Conservation (phyloP, 2,888 invertebrate genomes). For the Melinaea marsaeus region DNA sequence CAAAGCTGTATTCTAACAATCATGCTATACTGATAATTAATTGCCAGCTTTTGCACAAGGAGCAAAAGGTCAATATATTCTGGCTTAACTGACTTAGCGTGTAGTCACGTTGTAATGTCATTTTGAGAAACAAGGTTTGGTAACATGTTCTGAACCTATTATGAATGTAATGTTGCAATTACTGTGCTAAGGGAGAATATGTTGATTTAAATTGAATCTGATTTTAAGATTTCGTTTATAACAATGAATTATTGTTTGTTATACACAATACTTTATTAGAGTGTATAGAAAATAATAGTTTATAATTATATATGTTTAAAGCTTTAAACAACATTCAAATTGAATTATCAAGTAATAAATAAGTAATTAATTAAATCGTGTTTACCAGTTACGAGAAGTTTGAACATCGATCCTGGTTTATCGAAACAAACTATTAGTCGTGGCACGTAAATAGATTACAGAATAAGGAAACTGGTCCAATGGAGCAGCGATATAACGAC, state of each 20-base stretch:
- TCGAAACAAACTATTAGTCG: slow-evolving; percentile 27
- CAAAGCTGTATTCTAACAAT: slow-evolving; percentile 10
- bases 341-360: slow-evolving; percentile 8
- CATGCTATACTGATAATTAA: slow-evolving; percentile 16
- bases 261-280: too few relatives aligned
- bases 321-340: neutral
- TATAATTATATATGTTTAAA: neutral
- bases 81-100: slow-evolving; percentile 21
- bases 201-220: neutral
- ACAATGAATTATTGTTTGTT: too few relatives aligned
- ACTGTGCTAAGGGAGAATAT: neutral
- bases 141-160: slow-evolving; percentile 7
- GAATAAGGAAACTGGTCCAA: slow-evolving; percentile 20
- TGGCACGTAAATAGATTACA: slow-evolving; percentile 24
- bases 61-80: slow-evolving; percentile 20
- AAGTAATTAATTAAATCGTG: slow-evolving; percentile 16
- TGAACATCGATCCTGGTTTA: slow-evolving; percentile 18
- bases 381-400: slow-evolving; percentile 1
- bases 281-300: neutral
- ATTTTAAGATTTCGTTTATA: neutral
- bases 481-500: slow-evolving; percentile 24
- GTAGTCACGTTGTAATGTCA: slow-evolving; percentile 25
- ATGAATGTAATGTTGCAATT: neutral
- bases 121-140: slow-evolving; percentile 16
- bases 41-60: slow-evolving; percentile 23